Conservation (phyloP, 2,113 vertebrate genomes). For the Plectropomus leopardus region DNA sequence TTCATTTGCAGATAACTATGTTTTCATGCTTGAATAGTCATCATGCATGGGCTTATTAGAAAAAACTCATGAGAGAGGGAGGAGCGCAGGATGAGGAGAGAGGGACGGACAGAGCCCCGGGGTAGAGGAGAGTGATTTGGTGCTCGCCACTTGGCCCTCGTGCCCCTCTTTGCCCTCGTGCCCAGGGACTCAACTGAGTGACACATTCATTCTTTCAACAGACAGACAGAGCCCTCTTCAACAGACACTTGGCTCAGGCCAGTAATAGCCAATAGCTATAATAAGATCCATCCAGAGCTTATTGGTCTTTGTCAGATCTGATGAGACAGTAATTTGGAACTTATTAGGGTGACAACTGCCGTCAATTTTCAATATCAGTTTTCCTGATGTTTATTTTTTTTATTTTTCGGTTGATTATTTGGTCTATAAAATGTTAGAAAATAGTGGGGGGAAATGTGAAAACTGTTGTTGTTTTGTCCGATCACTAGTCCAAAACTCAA, state of each 20-base stretch:
- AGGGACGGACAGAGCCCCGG: constrained; percentile 65
- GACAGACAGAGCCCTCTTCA: constrained; percentile 78
- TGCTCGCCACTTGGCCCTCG: constrained; percentile 75
- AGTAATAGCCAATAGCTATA: constrained; percentile 63
- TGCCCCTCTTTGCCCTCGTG: constrained; percentile 76
- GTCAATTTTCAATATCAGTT: neutral
- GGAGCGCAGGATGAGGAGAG: constrained; percentile 53
- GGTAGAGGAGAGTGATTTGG: constrained; percentile 79
- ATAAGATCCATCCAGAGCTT: constrained; percentile 48
- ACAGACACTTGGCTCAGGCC: constrained; percentile 61
- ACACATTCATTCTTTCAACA: constrained; percentile 75
- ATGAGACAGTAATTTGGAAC: constrained; percentile 7
- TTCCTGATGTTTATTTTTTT: neutral
- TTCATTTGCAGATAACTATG: constrained; percentile 98
- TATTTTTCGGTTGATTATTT: neutral
- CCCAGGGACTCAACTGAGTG: constrained; percentile 76
- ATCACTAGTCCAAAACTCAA: neutral
- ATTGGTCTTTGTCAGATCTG: constrained; percentile 45
- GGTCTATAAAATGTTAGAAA: neutral
- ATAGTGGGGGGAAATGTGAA: neutral
- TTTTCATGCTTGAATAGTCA: constrained; percentile 81
- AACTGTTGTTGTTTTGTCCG: neutral
- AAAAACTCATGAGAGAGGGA: constrained; percentile 76
- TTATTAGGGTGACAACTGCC: neutral
- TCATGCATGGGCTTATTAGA: constrained; percentile 76